These are phyloP conservation scores for Stegana nigrithorax DNA, from an alignment of 2,888 invertebrate genomes.

Conservation along the genomic window DNA sequence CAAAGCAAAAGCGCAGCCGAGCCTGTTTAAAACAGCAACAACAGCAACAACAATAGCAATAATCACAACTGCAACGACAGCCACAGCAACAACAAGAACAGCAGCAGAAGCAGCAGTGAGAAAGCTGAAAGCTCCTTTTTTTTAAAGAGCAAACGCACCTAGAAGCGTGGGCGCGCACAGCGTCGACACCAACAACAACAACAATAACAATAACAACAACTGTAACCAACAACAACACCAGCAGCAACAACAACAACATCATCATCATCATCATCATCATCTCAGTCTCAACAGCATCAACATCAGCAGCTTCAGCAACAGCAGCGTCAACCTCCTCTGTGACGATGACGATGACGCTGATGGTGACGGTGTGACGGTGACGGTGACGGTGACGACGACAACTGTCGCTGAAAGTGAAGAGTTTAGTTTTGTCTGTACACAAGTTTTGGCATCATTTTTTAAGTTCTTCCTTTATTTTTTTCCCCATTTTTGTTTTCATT, in stretches of 20 bases:
- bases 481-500: slow-evolving; percentile 27
- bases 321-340: slow-evolving; percentile 7
- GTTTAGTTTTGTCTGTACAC: slow-evolving; percentile 45
- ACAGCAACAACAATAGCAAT: neutral
- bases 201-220: slow-evolving; percentile 1
- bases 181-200: slow-evolving; percentile 31
- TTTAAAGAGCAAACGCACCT: slow-evolving; percentile 2
- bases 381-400: too few species aligned
- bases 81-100: neutral
- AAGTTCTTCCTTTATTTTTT: neutral
- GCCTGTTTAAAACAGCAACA: slow-evolving; percentile 22
- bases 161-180: slow-evolving; percentile 38
- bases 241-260: slow-evolving; percentile 27
- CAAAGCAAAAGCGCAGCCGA: neutral
- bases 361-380: too few species aligned
- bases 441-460: slow-evolving; percentile 61
- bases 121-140: too few species aligned
- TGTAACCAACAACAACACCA: too few species aligned
- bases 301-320: neutral
- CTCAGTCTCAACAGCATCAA: neutral
- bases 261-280: slow-evolving; percentile 9
- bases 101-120: neutral
- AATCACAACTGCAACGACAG: slow-evolving; percentile 19
- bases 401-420: too few species aligned
- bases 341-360: slow-evolving; percentile 1